phyloP scores from a whole-genome alignment of 1,140 invertebrate species.

The Chrysopa pallens region DNA sequence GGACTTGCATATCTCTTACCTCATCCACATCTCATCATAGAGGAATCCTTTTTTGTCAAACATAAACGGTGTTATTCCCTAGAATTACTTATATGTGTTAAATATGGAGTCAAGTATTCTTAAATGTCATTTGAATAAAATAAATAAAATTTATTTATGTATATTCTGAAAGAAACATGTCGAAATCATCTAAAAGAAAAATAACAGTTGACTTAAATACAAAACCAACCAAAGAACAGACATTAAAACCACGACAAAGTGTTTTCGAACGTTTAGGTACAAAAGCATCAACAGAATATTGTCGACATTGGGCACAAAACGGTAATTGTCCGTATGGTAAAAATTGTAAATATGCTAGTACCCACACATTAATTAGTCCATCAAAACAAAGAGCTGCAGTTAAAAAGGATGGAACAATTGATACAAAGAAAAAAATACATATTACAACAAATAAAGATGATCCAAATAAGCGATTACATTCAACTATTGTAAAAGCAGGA shows the following conservation, averaged over 20 bases:
- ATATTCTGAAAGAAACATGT: conserved; percentile 31
- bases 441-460: conserved; percentile 34
- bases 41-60: too few species aligned
- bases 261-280: conserved; percentile 63
- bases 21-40: too few species aligned
- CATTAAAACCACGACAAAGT: conserved; percentile 37
- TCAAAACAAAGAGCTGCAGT: conserved; percentile 42
- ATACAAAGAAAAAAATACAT: conserved; percentile 33
- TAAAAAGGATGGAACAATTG: conserved; percentile 36
- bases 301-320: conserved; percentile 54
- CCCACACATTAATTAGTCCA: conserved; percentile 52
- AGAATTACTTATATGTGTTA: too few species aligned
- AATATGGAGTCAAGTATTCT: too few species aligned
- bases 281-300: conserved; percentile 41
- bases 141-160: too few species aligned
- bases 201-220: conserved; percentile 49
- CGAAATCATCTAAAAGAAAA: conserved; percentile 60
- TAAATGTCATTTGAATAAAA: too few species aligned
- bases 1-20: too few species aligned
- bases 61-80: too few species aligned
- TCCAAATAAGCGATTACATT: conserved; percentile 40
- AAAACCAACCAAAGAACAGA: conserved; percentile 39
- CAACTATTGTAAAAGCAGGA: conserved; percentile 38
- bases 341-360: conserved; percentile 52
- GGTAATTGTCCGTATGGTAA: conserved; percentile 57